Percentiles rank a stretch among this genome's conserved stretches.
Evolutionary conservation across 2,888 invertebrate species (phyloP).

Genomic region (Pseudococcus jackbeardsleyi): DNA sequence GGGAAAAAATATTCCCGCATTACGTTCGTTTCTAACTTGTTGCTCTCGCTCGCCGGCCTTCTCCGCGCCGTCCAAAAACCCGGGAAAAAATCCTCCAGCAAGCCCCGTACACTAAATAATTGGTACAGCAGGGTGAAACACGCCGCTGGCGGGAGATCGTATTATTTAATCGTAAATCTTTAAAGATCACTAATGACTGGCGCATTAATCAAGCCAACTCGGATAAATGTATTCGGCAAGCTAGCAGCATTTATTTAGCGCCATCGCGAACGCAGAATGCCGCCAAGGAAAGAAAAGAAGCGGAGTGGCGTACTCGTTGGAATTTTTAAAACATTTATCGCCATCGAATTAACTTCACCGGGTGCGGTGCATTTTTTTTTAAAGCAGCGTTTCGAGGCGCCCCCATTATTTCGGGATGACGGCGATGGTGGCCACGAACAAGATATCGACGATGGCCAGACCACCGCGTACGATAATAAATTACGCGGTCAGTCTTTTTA

Average conservation of each 20-base stretch:
- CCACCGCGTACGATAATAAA: constrained; percentile 23
- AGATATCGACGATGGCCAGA: constrained; percentile 2
- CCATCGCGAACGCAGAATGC: background rate
- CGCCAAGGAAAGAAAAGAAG: background rate
- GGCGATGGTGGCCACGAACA: constrained; percentile 11
- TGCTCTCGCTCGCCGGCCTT: background rate
- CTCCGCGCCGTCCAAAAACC: background rate
- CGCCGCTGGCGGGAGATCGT: constrained; percentile 19
- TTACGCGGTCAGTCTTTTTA: constrained; percentile 17
- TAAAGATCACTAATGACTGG: constrained; percentile 52
- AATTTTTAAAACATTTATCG: constrained; percentile 51
- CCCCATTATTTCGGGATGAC: background rate
- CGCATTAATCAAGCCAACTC: constrained; percentile 47
- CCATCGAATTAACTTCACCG: constrained; percentile 21
- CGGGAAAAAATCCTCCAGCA: background rate
- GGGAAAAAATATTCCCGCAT: constrained; percentile 1
- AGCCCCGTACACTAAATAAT: background rate
- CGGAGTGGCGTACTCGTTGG: background rate
- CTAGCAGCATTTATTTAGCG: constrained; percentile 32
- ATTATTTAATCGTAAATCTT: constrained; percentile 55
- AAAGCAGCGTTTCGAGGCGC: background rate
- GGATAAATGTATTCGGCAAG: constrained; percentile 44
- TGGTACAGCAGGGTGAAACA: background rate
- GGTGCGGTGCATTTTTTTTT: constrained; percentile 11
- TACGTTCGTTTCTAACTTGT: constrained; percentile 9